These are phyloP conservation scores for Podargus strigoides DNA, from an alignment of 2,797 vertebrate species.

Conservation along the genomic window DNA sequence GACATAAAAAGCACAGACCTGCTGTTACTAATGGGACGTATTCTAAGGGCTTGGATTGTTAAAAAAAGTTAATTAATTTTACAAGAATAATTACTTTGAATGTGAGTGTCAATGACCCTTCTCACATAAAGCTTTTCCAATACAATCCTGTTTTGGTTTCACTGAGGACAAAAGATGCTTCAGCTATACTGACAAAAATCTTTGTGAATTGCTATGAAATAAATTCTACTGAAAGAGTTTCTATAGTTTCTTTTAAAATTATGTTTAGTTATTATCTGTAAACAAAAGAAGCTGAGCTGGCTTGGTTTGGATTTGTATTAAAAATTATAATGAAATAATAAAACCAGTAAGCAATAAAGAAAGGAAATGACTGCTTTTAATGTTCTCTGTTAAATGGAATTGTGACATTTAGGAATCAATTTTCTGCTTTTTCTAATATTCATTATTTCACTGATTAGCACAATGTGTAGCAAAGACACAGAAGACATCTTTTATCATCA, in stretches of 20 bases:
- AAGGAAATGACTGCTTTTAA: conserved; percentile 45
- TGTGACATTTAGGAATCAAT: conserved; percentile 24
- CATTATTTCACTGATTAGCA: conserved; percentile 7
- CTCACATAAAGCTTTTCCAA: conserved; percentile 41
- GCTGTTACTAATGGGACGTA: conserved; percentile 44
- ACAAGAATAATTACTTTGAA: conserved; percentile 55
- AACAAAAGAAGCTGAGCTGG: conserved; percentile 10
- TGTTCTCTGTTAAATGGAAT: conserved; percentile 23
- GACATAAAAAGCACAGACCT: conserved; percentile 50
- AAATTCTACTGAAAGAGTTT: not conserved
- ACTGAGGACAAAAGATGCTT: conserved; percentile 6
- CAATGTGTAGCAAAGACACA: not conserved
- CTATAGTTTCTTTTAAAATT: not conserved
- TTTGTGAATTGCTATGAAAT: not conserved
- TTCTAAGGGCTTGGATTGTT: not conserved
- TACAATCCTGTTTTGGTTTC: conserved; percentile 24
- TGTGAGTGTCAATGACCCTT: conserved; percentile 9
- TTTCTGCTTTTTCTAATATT: conserved; percentile 15
- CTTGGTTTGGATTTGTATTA: not conserved
- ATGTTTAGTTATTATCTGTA: not conserved
- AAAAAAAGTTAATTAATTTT: conserved; percentile 57
- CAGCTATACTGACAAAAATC: not conserved
- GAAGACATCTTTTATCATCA: not conserved
- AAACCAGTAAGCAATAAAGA: conserved; percentile 5
- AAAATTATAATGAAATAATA: conserved; percentile 32